Base-by-base conservation (phyloP, 2,888 invertebrate genomes). In the Pharmacophagus antenor region DNA sequence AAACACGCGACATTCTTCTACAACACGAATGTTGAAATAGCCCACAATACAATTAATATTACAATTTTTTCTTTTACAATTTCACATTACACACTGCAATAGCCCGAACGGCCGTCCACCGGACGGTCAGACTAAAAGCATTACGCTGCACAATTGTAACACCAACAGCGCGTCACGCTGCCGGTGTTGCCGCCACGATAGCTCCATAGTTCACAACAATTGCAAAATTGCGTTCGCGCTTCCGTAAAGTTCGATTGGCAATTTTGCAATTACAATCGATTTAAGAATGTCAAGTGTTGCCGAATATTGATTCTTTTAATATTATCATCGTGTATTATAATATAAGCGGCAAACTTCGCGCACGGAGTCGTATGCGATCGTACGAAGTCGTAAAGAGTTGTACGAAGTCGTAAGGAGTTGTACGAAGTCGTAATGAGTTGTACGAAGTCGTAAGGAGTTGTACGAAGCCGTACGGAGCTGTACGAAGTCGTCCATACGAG, bases 211-310 rank as follows among this genome's bases (percentile, higher is more conserved):
- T 79, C 69, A 74, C 65, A 62, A 56, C 6, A 62, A 68, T 77
- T 77, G 72, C 72, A 75, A 72, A 73, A 71, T 71, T 72, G 70
- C 63, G 65, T 68, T 66, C 61, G 23, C 44, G 62, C 59, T 31
- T 63, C 58, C 61, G 63, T 67, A 65, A 66, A 58, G 0, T 1
- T 3, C 68, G 63, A 65, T 65, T 62, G n/a, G 44, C 66, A 73
- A 67, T 75, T 73, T 74, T 75, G 74, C 74, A 77, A 76, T 77
- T 66, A n/a, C n/a, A n/a, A n/a, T 62, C 65, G 67, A 58, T 64
- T 62, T 78, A 79, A 76, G 88, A 88, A 88, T 89, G 88, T 89
- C 89, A 89, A 89, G 89, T 90, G 90, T 90, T 90, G 90, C 90
- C 80, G 88, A 88, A 88, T 88, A 88, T 79, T 78, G 82, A 83